These are phyloP conservation scores for Gymnocephalus cernua DNA, from an alignment of 2,113 vertebrate genomes.

Conservation along the genomic window DNA sequence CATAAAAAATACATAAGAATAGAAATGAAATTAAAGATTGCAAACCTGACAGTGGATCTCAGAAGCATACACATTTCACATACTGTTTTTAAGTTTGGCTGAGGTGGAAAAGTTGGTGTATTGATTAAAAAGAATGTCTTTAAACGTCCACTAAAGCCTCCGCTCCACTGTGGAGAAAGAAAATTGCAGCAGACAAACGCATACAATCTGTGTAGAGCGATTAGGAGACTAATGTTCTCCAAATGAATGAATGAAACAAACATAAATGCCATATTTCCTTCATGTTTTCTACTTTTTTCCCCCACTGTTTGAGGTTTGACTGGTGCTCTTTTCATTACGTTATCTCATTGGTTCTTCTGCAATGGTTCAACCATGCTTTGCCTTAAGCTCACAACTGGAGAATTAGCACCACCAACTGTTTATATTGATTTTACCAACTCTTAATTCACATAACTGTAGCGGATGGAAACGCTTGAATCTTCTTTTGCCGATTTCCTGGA, in stretches of 20 bases:
- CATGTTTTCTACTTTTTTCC: no score
- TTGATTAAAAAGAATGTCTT: no score
- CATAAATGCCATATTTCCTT: no score
- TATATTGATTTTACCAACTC: background rate
- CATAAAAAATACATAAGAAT: background rate
- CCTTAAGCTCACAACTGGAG: background rate
- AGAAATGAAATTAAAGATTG: background rate
- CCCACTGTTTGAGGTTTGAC: no score
- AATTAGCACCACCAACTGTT: background rate
- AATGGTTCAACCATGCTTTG: no score
- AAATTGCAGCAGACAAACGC: background rate
- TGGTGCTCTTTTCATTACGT: no score
- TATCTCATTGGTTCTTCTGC: no score
- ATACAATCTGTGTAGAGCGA: background rate
- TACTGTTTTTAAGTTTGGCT: background rate
- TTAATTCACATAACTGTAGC: background rate
- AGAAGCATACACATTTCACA: background rate
- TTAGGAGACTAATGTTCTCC: background rate
- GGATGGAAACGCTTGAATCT: background rate
- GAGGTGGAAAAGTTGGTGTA: no score
- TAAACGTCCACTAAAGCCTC: no score
- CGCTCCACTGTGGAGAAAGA: background rate
- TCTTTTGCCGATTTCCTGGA: no score
- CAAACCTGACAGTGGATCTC: background rate
- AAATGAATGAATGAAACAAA: background rate